Evolutionary conservation across 2,113 vertebrate species (phyloP).

Genomic region (Scolopax mira): DNA sequence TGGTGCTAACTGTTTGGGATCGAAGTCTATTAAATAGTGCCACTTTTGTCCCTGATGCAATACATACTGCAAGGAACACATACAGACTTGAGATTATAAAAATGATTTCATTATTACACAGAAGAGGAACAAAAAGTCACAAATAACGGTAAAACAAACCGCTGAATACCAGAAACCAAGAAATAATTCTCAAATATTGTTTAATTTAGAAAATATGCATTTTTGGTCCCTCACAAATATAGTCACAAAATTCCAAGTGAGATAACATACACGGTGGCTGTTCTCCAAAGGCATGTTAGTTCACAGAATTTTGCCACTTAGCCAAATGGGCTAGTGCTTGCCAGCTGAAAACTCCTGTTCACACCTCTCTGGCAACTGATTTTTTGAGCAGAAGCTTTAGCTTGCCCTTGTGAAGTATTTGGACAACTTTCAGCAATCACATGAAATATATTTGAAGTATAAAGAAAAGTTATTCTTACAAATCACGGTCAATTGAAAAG

Average conservation of each 20-base stretch:
- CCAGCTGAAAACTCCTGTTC: background rate
- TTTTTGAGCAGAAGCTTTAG: background rate
- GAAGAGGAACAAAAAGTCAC: background rate
- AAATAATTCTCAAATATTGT: background rate
- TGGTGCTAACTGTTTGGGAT: slow-evolving; percentile 98
- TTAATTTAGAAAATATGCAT: background rate
- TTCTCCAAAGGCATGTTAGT: background rate
- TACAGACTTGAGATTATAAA: slow-evolving; percentile 48
- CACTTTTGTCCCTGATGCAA: slow-evolving; percentile 98
- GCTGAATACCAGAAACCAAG: background rate
- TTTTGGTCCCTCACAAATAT: background rate
- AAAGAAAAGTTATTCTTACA: background rate
- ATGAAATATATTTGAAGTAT: background rate
- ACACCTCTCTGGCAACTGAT: background rate
- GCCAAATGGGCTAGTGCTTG: background rate
- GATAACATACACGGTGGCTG: background rate
- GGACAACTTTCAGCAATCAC: background rate
- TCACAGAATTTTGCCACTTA: background rate
- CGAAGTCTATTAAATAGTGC: slow-evolving; percentile 98
- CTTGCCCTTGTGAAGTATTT: background rate
- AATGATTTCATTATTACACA: background rate
- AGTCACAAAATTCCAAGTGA: background rate
- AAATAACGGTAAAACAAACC: background rate
- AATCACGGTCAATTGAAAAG: background rate
- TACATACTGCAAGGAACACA: slow-evolving; percentile 88